phyloP scores from a whole-genome alignment of 1,140 invertebrate species.

The Colletes latitarsis region DNA sequence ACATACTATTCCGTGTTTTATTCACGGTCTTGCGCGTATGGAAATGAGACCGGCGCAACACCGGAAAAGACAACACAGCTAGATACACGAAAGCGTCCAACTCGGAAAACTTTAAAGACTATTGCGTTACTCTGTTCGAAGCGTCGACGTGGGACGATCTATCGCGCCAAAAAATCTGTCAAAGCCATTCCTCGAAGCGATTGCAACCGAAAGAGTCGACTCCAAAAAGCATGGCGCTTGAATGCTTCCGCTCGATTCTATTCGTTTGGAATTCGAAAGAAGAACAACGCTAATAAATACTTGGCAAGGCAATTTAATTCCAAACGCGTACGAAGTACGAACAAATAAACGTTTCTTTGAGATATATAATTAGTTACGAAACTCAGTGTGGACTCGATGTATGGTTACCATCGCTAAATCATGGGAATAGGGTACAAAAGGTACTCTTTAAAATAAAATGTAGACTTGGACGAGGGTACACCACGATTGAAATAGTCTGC shows the following conservation, averaged over 20 bases:
- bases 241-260: constrained; percentile 10
- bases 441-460: no score
- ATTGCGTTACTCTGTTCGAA: neutral
- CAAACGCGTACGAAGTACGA: no score
- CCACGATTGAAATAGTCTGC: constrained; percentile 15
- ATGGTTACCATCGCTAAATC: no score
- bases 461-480: neutral
- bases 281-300: no score
- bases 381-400: no score
- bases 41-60: neutral
- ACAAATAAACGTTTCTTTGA: no score
- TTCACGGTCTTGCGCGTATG: neutral
- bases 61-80: no score
- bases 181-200: constrained; percentile 10
- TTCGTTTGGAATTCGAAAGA: no score
- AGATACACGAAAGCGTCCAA: no score
- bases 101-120: neutral
- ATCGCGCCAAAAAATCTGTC: constrained; percentile 4
- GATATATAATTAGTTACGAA: no score
- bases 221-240: neutral
- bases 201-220: neutral
- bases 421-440: no score
- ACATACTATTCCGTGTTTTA: neutral
- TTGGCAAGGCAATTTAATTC: no score
- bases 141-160: neutral